Conservation (phyloP, 2,113 vertebrate genomes). For the Odontesthes bonariensis region DNA sequence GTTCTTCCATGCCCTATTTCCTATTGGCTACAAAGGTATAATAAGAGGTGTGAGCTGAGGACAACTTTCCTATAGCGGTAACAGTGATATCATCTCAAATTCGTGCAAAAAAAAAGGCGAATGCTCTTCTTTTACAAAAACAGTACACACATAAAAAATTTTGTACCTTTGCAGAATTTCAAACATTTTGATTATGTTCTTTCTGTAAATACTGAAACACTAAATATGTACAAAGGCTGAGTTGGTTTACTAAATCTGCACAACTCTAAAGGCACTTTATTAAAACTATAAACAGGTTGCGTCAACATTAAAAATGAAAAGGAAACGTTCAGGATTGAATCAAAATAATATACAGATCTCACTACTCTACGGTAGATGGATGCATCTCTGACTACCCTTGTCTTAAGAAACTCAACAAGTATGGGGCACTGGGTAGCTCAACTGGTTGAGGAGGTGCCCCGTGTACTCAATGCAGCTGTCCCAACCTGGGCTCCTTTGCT, state of each 20-base stretch:
- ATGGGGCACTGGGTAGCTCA: too few species aligned
- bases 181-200: conserved; percentile 46
- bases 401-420: neutral
- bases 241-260: conserved; percentile 80
- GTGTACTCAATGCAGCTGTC: too few species aligned
- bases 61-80: conserved; percentile 25
- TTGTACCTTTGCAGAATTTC: conserved; percentile 32
- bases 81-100: conserved; percentile 36
- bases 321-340: conserved; percentile 42
- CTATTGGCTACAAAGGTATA: neutral
- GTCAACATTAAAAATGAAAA: conserved; percentile 17
- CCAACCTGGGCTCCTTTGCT: too few species aligned
- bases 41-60: neutral
- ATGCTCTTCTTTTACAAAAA: conserved; percentile 35
- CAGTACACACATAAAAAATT: neutral
- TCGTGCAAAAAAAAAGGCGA: conserved; percentile 44
- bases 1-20: conserved; percentile 27
- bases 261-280: conserved; percentile 86
- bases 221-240: conserved; percentile 68
- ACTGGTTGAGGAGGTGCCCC: too few species aligned
- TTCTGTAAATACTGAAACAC: conserved; percentile 72
- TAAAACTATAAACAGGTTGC: conserved; percentile 63
- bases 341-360: conserved; percentile 16
- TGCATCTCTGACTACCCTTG: neutral
- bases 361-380: neutral